Conservation (phyloP, 2,888 invertebrate genomes). For the Synanthedon andrenaeformis region DNA sequence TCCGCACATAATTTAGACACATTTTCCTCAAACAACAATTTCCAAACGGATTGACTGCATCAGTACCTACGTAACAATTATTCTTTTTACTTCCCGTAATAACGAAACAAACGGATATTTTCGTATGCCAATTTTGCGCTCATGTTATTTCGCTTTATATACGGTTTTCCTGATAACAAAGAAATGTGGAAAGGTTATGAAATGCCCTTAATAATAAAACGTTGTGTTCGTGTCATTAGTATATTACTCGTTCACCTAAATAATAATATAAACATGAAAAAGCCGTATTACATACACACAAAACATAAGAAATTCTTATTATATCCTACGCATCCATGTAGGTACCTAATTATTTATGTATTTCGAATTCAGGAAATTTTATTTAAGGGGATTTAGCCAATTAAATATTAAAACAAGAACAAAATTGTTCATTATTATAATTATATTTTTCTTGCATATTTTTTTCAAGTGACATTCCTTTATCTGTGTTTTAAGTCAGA, state of each 20-base stretch:
- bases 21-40: conserved; percentile 50
- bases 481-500: no score
- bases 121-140: conserved; percentile 10
- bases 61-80: conserved; percentile 12
- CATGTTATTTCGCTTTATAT: not conserved
- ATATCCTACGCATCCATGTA: no score
- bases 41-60: conserved; percentile 18
- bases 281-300: no score
- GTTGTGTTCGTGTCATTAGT: not conserved
- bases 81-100: conserved; percentile 9
- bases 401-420: no score
- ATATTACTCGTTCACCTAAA: not conserved
- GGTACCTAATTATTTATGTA: no score
- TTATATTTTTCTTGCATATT: no score
- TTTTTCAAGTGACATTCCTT: no score
- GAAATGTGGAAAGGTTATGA: not conserved
- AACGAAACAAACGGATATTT: conserved; percentile 1
- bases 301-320: no score
- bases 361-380: no score
- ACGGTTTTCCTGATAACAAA: not conserved
- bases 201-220: not conserved
- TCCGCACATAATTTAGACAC: no score
- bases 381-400: no score
- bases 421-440: no score
- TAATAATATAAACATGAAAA: not conserved